These are phyloP conservation scores for Holocentrus rufus DNA, from an alignment of 2,797 vertebrate genomes.

Conservation along the genomic window DNA sequence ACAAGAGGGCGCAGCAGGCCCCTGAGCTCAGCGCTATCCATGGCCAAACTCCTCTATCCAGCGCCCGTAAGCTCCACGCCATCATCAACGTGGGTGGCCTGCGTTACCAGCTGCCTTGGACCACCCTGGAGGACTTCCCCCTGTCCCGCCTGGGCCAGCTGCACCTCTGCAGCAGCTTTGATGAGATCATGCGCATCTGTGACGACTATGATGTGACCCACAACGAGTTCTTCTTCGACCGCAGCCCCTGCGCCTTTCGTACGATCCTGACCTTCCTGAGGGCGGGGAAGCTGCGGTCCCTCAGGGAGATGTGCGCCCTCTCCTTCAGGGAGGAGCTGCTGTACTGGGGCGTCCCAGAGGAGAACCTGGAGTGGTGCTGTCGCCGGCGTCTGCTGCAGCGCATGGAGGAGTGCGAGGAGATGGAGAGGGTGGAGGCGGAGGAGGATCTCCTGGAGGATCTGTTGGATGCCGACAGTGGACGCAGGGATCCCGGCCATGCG, in stretches of 20 bases:
- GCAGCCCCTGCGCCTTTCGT: constrained; percentile 94
- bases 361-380: constrained; percentile 96
- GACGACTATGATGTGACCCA: constrained; percentile 94
- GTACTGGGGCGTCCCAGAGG: constrained; percentile 98
- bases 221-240: constrained; percentile 99
- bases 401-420: constrained; percentile 92
- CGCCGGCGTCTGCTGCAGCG: constrained; percentile 92
- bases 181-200: constrained; percentile 94
- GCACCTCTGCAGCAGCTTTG: constrained; percentile 93
- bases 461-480: constrained; percentile 80
- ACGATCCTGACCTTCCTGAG: constrained; percentile 95
- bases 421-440: constrained; percentile 88
- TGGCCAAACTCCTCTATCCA: constrained; percentile 61
- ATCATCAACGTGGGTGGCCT: constrained; percentile 98
- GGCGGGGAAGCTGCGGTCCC: constrained; percentile 91
- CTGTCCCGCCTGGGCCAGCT: constrained; percentile 93
- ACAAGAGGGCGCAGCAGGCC: constrained; percentile 89
- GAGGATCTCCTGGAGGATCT: constrained; percentile 79
- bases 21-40: constrained; percentile 71
- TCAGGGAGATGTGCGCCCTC: constrained; percentile 94
- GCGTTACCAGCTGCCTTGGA: constrained; percentile 96
- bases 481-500: constrained; percentile 46
- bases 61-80: constrained; percentile 87
- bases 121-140: constrained; percentile 95
- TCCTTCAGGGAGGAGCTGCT: constrained; percentile 97